Evolutionary conservation across 2,797 vertebrate genomes (phyloP), one percentile per base, ranked within the genome.

Genomic region (Mus caroli): DNA sequence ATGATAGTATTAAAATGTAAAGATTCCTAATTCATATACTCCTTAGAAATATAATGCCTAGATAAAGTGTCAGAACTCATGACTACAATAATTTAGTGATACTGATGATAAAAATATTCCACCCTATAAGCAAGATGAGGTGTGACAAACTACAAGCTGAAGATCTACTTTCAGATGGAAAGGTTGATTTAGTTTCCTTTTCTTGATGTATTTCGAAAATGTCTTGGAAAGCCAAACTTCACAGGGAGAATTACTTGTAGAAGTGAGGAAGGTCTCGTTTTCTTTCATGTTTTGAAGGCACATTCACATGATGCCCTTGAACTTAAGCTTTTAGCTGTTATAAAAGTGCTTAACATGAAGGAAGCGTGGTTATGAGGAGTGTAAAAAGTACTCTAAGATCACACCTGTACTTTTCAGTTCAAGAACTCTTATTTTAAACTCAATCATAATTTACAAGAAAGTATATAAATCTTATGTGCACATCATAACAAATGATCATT

Each of bases 21-120:
- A 79, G 94, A 75, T 92, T 88, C 69, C 73, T 92, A 94, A 96
- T 80, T 90, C 96, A 95, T 95, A 95, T 94, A 95, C 67, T 96
- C 43, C 31, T 92, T 96, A 91, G 40, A 86, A 96, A 95, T 92
- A 95, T 91, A 95, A 69, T 75, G 54, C 75, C 60, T 95, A 94
- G 94, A 93, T 95, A 94, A 96, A 95, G 87, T 96, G 9, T n/a
- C 92, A 69, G 34, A 37, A 95, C 13, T 96, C 85, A 92, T 92
- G 69, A 92, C 64, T 46, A 95, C 69, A 95, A 90, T 95, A 84
- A 92, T 84, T 92, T 56, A 96, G 73, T 96, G 24, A 76, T 96
- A 85, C 37, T 94, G 64, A 95, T 91, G 20, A 94, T 92, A 28
- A 67, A 76, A 88, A 93, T 93, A 46, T 58, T 37, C 56, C 34